Percentiles rank a stretch among this genome's conserved stretches.
phyloP scores from a whole-genome alignment of 2,113 vertebrate species.

The Podarcis raffonei region DNA sequence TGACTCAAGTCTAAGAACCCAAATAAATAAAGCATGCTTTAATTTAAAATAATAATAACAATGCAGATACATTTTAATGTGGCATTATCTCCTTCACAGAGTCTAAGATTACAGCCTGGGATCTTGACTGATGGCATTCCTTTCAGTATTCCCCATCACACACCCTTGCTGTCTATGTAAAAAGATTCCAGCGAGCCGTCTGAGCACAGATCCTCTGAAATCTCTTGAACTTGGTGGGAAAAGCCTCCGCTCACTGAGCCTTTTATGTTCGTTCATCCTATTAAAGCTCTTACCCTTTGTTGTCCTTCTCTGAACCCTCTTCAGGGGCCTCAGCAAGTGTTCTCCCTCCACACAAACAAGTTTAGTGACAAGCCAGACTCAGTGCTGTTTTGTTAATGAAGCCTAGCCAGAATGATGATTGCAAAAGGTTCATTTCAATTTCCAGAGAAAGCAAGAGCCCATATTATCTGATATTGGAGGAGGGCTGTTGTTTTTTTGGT shows the following conservation, averaged over 20 bases:
- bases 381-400: constrained; percentile 26
- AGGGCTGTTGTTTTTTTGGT: not conserved
- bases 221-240: constrained; percentile 55
- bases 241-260: constrained; percentile 44
- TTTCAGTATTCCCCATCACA: constrained; percentile 5
- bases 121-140: not conserved
- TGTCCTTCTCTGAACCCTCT: constrained; percentile 57
- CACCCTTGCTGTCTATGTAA: not conserved
- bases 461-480: not conserved
- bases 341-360: constrained; percentile 42
- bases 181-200: not conserved
- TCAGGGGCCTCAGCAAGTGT: constrained; percentile 38
- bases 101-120: not conserved
- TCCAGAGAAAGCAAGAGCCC: not conserved
- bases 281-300: constrained; percentile 64
- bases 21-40: not conserved
- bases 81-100: not conserved
- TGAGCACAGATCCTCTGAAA: constrained; percentile 33
- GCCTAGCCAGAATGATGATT: not conserved
- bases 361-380: constrained; percentile 60
- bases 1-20: not conserved
- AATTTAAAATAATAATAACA: not conserved
- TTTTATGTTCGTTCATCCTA: constrained; percentile 61
- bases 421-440: constrained; percentile 13
- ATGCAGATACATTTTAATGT: not conserved